Evolutionary conservation across 1,140 invertebrate genomes (phyloP).

Genomic region (Drosophila athabasca): DNA sequence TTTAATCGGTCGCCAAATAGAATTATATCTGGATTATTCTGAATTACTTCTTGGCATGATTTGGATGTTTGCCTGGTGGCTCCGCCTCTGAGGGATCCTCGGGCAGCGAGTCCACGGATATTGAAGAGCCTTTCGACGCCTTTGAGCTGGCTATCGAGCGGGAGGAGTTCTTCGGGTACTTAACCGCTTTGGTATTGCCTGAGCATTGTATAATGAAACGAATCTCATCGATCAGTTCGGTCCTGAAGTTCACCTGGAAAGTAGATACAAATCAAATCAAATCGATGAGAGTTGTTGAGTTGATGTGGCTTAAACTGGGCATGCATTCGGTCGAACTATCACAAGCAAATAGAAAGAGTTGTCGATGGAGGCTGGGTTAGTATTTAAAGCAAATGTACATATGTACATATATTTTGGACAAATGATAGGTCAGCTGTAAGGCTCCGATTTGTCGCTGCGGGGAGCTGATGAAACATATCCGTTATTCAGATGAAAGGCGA

Average conservation of each 20-base stretch:
- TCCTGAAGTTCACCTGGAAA: slow-evolving; percentile 87
- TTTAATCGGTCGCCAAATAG: neutral
- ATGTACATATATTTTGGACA: slow-evolving; percentile 2
- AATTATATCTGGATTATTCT: neutral
- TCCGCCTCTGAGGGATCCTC: slow-evolving; percentile 51
- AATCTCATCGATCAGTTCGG: slow-evolving; percentile 89
- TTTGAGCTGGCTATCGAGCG: slow-evolving; percentile 51
- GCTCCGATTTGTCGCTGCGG: slow-evolving; percentile 32
- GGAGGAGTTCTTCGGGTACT: slow-evolving; percentile 75
- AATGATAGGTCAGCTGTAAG: neutral
- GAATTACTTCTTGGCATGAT: slow-evolving; percentile 49
- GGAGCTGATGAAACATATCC: slow-evolving; percentile 27
- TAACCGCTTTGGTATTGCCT: slow-evolving; percentile 88
- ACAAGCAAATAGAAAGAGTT: slow-evolving; percentile 7
- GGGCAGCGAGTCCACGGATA: slow-evolving; percentile 71
- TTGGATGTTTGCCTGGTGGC: slow-evolving; percentile 44
- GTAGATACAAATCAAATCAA: neutral
- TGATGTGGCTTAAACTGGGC: neutral
- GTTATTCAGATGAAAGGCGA: slow-evolving; percentile 53
- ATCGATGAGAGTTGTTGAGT: neutral
- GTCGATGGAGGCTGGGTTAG: neutral
- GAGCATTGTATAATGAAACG: slow-evolving; percentile 90
- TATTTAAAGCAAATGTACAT: neutral
- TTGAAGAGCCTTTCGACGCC: slow-evolving; percentile 60
- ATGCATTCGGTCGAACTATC: slow-evolving; percentile 16